A percentile compares a stretch with the other conserved stretches of the same genome.
Evolutionary conservation across 2,797 vertebrate species (phyloP).

Genomic region (Aquila chrysaetos): DNA sequence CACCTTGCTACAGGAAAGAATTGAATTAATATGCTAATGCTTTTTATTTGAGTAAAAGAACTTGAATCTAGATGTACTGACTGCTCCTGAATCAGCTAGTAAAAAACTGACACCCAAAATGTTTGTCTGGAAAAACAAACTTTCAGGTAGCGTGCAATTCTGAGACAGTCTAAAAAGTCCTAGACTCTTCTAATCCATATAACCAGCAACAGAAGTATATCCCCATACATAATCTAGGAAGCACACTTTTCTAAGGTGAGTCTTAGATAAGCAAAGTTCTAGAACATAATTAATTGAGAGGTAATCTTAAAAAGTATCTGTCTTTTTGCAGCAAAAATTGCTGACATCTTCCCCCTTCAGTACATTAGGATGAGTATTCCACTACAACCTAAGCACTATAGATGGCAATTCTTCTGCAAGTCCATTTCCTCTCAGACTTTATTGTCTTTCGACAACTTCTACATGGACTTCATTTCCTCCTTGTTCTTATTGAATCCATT

Average conservation of each 20-base stretch:
- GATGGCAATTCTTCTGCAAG: neutral
- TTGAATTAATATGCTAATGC: neutral
- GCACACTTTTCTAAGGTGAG: neutral
- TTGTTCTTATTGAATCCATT: neutral
- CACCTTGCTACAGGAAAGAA: neutral
- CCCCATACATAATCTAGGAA: neutral
- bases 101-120: neutral
- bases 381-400: neutral
- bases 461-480: fast-evolving
- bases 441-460: neutral
- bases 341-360: neutral
- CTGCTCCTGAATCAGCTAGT: neutral
- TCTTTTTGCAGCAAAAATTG: neutral
- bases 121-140: neutral
- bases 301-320: neutral
- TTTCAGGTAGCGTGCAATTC: neutral
- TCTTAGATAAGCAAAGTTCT: neutral
- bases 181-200: neutral
- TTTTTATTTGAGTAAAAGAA: neutral
- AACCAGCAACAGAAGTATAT: neutral
- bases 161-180: neutral
- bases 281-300: neutral
- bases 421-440: neutral
- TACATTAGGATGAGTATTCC: neutral
- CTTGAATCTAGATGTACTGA: neutral